Conservation (phyloP, 2,888 invertebrate genomes). For the Cheilosia soror region DNA sequence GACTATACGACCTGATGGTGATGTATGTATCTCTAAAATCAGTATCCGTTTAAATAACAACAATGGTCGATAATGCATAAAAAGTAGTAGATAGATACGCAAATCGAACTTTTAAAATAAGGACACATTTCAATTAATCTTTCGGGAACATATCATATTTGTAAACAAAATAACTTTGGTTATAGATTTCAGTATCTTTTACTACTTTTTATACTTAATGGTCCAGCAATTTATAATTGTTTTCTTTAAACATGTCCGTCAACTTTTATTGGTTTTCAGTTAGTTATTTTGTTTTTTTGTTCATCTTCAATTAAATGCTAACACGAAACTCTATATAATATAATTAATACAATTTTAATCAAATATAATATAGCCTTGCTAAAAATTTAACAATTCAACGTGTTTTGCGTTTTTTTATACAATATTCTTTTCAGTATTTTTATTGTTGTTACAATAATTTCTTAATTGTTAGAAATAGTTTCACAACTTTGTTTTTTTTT, state of each 20-base stretch:
- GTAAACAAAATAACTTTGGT: too few relatives aligned
- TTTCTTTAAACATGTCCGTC: constrained; percentile 47
- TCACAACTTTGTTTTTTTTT: constrained; percentile 35
- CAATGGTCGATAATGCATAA: too few relatives aligned
- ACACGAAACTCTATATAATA: constrained; percentile 72
- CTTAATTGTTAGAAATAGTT: constrained; percentile 51
- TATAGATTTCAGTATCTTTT: too few relatives aligned
- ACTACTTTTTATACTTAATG: too few relatives aligned
- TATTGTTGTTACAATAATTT: constrained; percentile 29
- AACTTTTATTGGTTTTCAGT: constrained; percentile 52
- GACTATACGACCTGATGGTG: too few relatives aligned
- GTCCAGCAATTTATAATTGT: background rate
- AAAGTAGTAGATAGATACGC: too few relatives aligned
- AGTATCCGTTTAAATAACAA: too few relatives aligned
- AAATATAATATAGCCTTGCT: constrained; percentile 71
- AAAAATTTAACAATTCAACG: constrained; percentile 72
- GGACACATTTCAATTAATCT: too few relatives aligned
- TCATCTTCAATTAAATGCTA: constrained; percentile 66
- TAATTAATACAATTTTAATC: constrained; percentile 66
- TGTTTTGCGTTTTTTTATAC: constrained; percentile 39
- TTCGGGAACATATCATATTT: too few relatives aligned
- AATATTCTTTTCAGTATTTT: constrained; percentile 21
- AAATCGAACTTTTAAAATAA: too few relatives aligned
- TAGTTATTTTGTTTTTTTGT: constrained; percentile 46
- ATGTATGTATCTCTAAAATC: too few relatives aligned